phyloP scores from a whole-genome alignment of 2,113 vertebrate species.

The Neolamprologus longior region DNA sequence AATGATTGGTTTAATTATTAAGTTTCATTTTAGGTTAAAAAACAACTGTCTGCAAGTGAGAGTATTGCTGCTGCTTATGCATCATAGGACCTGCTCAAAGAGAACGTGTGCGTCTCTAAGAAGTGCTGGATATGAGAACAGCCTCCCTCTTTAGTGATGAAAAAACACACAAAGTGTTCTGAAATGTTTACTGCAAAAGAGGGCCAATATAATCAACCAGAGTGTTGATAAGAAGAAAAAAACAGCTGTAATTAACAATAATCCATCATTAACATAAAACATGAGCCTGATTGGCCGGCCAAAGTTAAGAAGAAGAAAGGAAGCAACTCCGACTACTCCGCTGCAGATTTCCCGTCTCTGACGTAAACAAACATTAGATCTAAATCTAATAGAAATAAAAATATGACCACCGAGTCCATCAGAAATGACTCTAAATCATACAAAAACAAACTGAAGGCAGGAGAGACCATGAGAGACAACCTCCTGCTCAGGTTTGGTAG shows the following conservation, averaged over 20 bases:
- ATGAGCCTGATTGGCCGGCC: not conserved
- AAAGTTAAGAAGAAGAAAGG: not conserved
- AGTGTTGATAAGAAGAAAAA: not conserved
- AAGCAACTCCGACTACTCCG: not conserved
- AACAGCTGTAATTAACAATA: not conserved
- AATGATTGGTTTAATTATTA: not conserved
- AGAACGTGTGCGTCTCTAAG: accelerated
- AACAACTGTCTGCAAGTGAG: not conserved
- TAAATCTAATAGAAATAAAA: not conserved
- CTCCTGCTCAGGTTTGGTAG: not conserved
- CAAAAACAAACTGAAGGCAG: not conserved
- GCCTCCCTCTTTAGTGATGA: not conserved
- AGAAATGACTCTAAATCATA: not conserved
- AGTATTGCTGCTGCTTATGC: not conserved
- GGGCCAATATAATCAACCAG: not conserved
- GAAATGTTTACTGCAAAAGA: not conserved
- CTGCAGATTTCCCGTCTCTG: not conserved
- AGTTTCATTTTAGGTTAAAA: not conserved
- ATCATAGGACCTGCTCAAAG: not conserved
- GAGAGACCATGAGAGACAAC: not conserved
- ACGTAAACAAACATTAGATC: not conserved
- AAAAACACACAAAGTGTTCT: not conserved
- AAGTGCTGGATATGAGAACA: not conserved
- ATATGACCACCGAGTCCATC: accelerated
- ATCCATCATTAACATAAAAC: not conserved